phyloP scores from a whole-genome alignment of 1,140 invertebrate species.

The Apis florea region DNA sequence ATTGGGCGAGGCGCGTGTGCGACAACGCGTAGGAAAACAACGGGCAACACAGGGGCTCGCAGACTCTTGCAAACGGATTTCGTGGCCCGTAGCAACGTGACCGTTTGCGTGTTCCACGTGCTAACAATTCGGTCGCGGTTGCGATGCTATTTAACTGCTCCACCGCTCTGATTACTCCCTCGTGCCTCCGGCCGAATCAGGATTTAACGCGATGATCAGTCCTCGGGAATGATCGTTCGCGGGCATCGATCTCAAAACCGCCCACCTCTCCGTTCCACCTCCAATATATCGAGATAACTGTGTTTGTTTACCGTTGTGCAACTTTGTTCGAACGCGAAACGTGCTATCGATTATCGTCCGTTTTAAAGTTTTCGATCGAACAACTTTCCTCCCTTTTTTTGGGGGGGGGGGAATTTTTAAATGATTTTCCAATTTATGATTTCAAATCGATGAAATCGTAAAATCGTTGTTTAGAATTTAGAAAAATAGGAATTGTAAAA shows the following conservation, averaged over 20 bases:
- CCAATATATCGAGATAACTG: conserved; percentile 35
- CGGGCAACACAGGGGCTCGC: conserved; percentile 58
- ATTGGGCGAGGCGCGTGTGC: conserved; percentile 20
- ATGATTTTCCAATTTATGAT: too few relatives aligned
- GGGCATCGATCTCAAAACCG: conserved; percentile 62
- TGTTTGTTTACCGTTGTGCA: conserved; percentile 40
- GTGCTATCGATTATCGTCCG: neutral
- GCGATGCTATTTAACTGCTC: conserved; percentile 75
- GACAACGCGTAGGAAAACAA: conserved; percentile 56
- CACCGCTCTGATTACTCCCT: conserved; percentile 73
- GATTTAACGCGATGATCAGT: conserved; percentile 74
- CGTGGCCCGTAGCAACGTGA: conserved; percentile 66
- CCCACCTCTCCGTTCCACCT: conserved; percentile 48
- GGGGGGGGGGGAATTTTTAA: too few relatives aligned
- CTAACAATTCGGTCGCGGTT: conserved; percentile 76
- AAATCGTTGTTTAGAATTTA: too few relatives aligned
- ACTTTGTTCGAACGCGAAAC: conserved; percentile 11
- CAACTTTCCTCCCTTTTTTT: neutral
- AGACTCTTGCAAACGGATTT: conserved; percentile 67
- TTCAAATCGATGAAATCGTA: too few relatives aligned
- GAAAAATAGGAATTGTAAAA: too few relatives aligned
- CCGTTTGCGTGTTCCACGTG: conserved; percentile 72
- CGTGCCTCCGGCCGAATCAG: conserved; percentile 64
- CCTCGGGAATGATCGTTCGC: conserved; percentile 67
- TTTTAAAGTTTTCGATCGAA: neutral